Evolutionary conservation across 2,797 vertebrate genomes (phyloP).

Genomic region (Rhinella marina): DNA sequence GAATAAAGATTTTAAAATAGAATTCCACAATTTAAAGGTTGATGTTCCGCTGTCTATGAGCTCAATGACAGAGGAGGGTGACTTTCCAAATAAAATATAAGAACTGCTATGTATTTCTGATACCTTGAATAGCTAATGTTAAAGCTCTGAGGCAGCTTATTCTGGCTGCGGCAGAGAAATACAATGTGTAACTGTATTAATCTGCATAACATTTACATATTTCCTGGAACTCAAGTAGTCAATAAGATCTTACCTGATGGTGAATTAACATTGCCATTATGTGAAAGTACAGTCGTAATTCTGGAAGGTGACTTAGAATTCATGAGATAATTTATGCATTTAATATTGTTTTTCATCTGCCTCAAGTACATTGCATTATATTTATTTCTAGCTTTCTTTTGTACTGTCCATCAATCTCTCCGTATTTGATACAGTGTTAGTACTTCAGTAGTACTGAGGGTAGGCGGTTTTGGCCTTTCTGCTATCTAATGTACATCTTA

Average conservation of each 20-base stretch:
- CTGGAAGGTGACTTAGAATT: not conserved
- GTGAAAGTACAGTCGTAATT: not conserved
- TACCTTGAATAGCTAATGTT: not conserved
- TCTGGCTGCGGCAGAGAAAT: not conserved
- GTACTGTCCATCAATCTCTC: not conserved
- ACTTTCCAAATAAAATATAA: constrained; percentile 4
- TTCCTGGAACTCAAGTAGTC: not conserved
- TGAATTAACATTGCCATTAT: not conserved
- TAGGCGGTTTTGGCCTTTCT: too few relatives aligned
- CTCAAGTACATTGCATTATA: not conserved
- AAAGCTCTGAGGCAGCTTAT: not conserved
- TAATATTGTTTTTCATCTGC: not conserved
- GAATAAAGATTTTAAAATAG: too few relatives aligned
- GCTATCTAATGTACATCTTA: too few relatives aligned
- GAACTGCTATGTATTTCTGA: not conserved
- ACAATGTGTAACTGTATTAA: not conserved
- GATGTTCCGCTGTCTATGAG: not conserved
- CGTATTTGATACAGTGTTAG: not conserved
- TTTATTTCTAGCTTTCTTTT: not conserved
- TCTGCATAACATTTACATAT: constrained; percentile 11
- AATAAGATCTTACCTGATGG: not conserved
- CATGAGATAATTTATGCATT: not conserved
- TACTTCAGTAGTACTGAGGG: too few relatives aligned
- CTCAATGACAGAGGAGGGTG: not conserved
- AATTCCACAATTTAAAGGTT: not conserved